Percentiles rank a stretch among this genome's conserved stretches.
Evolutionary conservation across 2,113 vertebrate genomes (phyloP).

Genomic region (Mystacornis crossleyi): DNA sequence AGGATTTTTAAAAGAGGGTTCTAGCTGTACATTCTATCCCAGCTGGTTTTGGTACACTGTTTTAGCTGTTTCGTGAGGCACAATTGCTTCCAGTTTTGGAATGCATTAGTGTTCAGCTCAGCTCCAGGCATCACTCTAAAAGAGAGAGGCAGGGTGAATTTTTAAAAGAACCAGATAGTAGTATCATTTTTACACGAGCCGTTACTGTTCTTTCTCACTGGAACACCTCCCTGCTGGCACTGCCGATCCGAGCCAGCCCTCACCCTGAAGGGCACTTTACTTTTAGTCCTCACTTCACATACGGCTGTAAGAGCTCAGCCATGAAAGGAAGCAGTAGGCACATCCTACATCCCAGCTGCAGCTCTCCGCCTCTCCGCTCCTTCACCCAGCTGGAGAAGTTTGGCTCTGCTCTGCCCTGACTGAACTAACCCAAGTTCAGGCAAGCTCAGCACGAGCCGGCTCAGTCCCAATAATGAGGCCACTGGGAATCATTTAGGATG

Average conservation of each 20-base stretch:
- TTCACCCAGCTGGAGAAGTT: conserved; percentile 34
- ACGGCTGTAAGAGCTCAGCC: background rate
- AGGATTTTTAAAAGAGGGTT: background rate
- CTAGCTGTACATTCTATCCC: background rate
- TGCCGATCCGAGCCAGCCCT: background rate
- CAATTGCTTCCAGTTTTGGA: conserved; percentile 11
- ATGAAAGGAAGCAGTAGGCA: conserved; percentile 19
- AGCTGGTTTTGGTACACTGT: background rate
- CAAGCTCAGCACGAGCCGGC: background rate
- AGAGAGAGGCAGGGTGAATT: conserved; percentile 14
- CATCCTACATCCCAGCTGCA: background rate
- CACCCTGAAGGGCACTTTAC: background rate
- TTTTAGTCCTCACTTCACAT: background rate
- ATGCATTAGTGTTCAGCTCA: background rate
- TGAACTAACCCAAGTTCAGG: conserved; percentile 17
- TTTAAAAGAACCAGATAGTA: background rate
- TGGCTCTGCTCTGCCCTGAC: background rate
- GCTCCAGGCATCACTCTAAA: background rate
- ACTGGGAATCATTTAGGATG: background rate
- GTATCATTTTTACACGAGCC: background rate
- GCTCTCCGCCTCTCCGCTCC: background rate
- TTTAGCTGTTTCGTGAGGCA: conserved; percentile 5
- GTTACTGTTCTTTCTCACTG: conserved; percentile 1
- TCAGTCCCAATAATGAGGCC: background rate
- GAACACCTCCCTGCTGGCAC: background rate